These are phyloP conservation scores for Yponomeuta evonymella DNA, from an alignment of 2,888 invertebrate genomes.

Conservation along the genomic window DNA sequence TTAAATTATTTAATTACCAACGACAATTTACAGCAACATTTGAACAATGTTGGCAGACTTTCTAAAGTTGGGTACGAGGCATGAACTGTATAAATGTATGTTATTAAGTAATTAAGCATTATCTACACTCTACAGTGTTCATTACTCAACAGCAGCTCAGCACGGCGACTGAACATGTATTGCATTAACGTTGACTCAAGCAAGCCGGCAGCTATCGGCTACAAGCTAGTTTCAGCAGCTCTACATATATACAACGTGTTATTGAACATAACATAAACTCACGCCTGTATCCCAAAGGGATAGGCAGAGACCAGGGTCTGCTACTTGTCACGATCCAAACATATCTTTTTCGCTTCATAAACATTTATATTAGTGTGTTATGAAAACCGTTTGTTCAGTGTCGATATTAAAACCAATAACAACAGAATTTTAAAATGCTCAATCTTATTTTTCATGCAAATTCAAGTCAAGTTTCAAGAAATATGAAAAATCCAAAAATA, in stretches of 20 bases:
- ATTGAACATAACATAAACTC: too few relatives aligned
- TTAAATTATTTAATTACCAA: background rate
- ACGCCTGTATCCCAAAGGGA: too few relatives aligned
- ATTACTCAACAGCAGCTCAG: conserved; percentile 38
- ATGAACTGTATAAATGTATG: conserved; percentile 7
- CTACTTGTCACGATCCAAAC: too few relatives aligned
- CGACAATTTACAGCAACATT: background rate
- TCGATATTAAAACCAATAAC: too few relatives aligned
- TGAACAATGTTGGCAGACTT: conserved; percentile 7
- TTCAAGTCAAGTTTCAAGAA: too few relatives aligned
- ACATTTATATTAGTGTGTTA: too few relatives aligned
- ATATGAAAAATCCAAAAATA: too few relatives aligned
- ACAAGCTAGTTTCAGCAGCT: background rate
- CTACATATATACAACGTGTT: background rate
- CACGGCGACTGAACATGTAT: conserved; percentile 1
- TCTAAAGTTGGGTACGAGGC: background rate
- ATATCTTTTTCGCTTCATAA: too few relatives aligned
- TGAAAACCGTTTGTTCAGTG: too few relatives aligned
- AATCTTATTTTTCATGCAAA: too few relatives aligned
- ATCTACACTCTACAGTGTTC: conserved; percentile 40
- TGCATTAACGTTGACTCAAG: conserved; percentile 1
- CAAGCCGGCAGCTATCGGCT: background rate
- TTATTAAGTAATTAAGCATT: conserved; percentile 38
- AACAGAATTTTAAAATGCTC: too few relatives aligned
- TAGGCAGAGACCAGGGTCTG: too few relatives aligned